Percentiles rank a stretch among this genome's conserved stretches.
These are phyloP conservation scores for Euthynnus affinis DNA, from an alignment of 2,797 vertebrate species.

Conservation along the genomic window DNA sequence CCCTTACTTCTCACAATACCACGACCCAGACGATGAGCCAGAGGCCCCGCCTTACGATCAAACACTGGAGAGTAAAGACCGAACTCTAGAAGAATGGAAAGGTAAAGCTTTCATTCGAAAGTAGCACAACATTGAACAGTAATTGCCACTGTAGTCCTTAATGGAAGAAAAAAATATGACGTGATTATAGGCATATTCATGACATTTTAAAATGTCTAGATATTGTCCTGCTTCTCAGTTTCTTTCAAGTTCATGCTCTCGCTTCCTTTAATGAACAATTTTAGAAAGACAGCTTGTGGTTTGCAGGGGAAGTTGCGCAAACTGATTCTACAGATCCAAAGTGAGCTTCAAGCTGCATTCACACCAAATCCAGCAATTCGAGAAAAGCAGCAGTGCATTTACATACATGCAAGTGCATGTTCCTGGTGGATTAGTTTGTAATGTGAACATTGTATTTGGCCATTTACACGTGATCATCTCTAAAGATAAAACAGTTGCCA, in stretches of 20 bases:
- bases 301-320: conserved; percentile 3
- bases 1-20: conserved; percentile 97
- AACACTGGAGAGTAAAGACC: conserved; percentile 94
- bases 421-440: no score
- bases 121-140: background rate
- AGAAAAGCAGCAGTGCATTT: no score
- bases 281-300: background rate
- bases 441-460: no score
- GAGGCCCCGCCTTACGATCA: conserved; percentile 94
- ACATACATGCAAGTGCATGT: no score
- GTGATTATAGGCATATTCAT: background rate
- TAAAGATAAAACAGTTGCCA: no score
- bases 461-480: no score
- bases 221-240: background rate
- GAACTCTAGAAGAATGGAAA: conserved; percentile 97
- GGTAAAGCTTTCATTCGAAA: conserved; percentile 79
- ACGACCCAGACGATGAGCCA: conserved; percentile 95
- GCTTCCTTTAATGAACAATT: background rate
- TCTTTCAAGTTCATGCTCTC: background rate
- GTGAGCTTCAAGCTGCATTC: background rate
- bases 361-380: no score
- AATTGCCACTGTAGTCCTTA: background rate
- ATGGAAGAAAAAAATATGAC: background rate
- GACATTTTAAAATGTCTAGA: background rate
- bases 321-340: background rate